Evolutionary conservation across 2,797 vertebrate species (phyloP).

Genomic region (Anniella stebbinsi): DNA sequence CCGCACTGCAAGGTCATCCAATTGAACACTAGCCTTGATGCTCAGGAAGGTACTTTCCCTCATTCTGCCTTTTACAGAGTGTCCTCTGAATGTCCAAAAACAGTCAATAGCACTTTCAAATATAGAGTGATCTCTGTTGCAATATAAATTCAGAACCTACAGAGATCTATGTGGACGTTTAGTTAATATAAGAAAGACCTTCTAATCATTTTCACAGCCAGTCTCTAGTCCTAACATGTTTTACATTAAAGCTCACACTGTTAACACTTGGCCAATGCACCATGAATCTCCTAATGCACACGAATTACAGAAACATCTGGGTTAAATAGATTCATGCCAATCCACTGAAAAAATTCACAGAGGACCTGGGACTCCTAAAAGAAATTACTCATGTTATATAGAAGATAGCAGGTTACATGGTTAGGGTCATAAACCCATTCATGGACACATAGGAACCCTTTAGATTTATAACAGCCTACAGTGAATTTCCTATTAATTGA

Average conservation of each 20-base stretch:
- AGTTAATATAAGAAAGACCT: slow-evolving; percentile 52
- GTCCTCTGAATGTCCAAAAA: neutral
- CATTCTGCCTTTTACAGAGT: neutral
- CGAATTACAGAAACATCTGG: slow-evolving; percentile 71
- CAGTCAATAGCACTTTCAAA: slow-evolving; percentile 20
- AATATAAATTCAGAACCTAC: slow-evolving; percentile 3
- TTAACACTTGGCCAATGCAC: slow-evolving; percentile 64
- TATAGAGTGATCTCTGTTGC: neutral
- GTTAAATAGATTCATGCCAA: slow-evolving; percentile 68
- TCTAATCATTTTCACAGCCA: slow-evolving; percentile 58
- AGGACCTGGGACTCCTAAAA: slow-evolving; percentile 58
- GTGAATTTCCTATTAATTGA: slow-evolving; percentile 56
- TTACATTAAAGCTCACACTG: slow-evolving; percentile 61
- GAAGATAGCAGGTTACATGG: slow-evolving; percentile 46
- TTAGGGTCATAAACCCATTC: slow-evolving; percentile 50
- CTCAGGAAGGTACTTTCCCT: rapidly evolving
- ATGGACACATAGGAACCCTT: slow-evolving; percentile 59
- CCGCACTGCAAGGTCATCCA: slow-evolving; percentile 35
- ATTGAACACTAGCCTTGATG: slow-evolving; percentile 25
- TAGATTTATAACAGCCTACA: slow-evolving; percentile 49
- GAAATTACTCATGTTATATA: slow-evolving; percentile 56
- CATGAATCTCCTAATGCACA: slow-evolving; percentile 63
- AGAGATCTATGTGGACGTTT: slow-evolving; percentile 47
- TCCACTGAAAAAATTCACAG: slow-evolving; percentile 70
- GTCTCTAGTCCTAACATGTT: slow-evolving; percentile 59